A percentile compares a stretch with the other conserved stretches of the same genome.
These are phyloP conservation scores for Arctocebus calabarensis DNA, from an alignment of 2,797 vertebrate species.

Conservation along the genomic window DNA sequence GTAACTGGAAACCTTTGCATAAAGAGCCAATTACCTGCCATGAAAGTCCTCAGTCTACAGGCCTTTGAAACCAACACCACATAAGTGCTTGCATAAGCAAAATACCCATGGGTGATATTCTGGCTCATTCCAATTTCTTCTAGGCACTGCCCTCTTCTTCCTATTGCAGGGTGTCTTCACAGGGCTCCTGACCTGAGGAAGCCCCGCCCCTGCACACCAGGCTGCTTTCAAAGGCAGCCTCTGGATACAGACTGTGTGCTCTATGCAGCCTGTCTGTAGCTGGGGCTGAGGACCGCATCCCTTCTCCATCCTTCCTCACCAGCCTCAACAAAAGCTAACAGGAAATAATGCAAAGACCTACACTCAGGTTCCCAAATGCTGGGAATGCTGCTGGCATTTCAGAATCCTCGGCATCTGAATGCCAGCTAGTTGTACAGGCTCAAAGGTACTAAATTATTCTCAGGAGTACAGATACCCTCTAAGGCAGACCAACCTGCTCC, in stretches of 20 bases:
- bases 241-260: background rate
- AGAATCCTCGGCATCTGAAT: background rate
- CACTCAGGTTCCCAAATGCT: background rate
- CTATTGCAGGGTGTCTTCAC: background rate
- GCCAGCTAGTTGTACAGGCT: background rate
- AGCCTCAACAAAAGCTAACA: background rate
- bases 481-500: background rate
- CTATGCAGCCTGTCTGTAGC: background rate
- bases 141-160: background rate
- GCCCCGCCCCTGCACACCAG: background rate
- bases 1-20: slow-evolving; percentile 71
- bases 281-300: background rate
- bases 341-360: background rate
- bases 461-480: background rate
- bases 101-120: background rate
- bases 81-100: slow-evolving; percentile 53
- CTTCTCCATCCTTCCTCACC: background rate
- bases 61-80: slow-evolving; percentile 65
- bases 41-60: slow-evolving; percentile 46
- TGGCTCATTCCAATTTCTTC: slow-evolving; percentile 34
- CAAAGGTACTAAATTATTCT: background rate
- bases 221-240: background rate
- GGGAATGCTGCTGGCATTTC: background rate
- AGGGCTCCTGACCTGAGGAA: background rate
- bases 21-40: slow-evolving; percentile 64